Base-by-base conservation (phyloP, 2,888 invertebrate species). In the Aromia moschata region DNA sequence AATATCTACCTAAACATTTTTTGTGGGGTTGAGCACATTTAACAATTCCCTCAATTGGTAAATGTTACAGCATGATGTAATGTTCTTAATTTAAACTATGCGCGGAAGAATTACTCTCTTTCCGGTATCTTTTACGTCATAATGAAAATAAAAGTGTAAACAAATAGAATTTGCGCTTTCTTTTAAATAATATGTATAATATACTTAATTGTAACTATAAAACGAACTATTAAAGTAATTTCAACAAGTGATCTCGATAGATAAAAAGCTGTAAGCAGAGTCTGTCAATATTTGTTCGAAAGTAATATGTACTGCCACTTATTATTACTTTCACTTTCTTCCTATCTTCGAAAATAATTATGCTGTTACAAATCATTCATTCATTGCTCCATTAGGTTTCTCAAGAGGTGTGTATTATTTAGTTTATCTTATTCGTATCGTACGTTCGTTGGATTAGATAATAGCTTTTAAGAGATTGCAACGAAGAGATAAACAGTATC, bases 301-400 rank as follows among this genome's bases (percentile, higher is more conserved):
- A 45, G 45, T 45, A 16, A 25, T 16, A 20, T 9, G 11, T 5
- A 33, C 33, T n/a, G 7, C 5, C 14, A 16, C 11, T 16, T 31
- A n/a, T 11, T 15, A 5, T 37, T 37, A 12, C 49, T 49, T 37
- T 49, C 38, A 37, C 37, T 49, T 37, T 49, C 49, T 17, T 15
- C 30, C 25, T 14, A 5, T 18, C 5, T 12, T 44, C 38, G 11
- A 41, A n/a, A 18, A n/a, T 33, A 33, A 25, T 25, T 25, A 25
- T n/a, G n/a, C n/a, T n/a, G n/a, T n/a, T n/a, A n/a, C n/a, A n/a
- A n/a, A n/a, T n/a, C n/a, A n/a, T n/a, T n/a, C n/a, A n/a, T n/a
- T n/a, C n/a, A n/a, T n/a, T n/a, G n/a, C n/a, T n/a, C n/a, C n/a
- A n/a, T n/a, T n/a, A n/a, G n/a, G n/a, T n/a, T n/a, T n/a, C n/a